Conservation (phyloP, 1,140 invertebrate genomes). For the Bombus superbus region DNA sequence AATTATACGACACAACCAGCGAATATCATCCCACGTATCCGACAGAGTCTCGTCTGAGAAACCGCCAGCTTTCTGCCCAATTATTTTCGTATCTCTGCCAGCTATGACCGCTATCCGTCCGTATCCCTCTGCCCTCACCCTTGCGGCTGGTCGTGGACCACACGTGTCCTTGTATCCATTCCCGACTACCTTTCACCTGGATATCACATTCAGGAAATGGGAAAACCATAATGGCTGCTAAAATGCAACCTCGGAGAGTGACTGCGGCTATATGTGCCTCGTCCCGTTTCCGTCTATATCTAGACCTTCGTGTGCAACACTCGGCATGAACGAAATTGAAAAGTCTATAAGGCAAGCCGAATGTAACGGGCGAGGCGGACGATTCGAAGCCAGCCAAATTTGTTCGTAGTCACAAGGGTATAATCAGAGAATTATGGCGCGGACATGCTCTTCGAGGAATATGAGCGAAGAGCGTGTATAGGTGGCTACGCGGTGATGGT, state of each 20-base stretch:
- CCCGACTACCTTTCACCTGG: conserved; percentile 25
- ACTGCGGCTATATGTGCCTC: conserved; percentile 34
- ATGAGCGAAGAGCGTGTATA: neutral
- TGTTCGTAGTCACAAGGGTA: neutral
- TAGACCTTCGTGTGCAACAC: conserved; percentile 3
- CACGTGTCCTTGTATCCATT: conserved; percentile 9
- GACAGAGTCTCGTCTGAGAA: neutral
- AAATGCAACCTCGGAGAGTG: conserved; percentile 56
- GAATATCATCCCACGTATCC: neutral
- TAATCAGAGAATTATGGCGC: neutral
- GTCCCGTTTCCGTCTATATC: conserved; percentile 2
- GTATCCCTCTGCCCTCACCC: too few relatives aligned
- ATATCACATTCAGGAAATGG: conserved; percentile 53
- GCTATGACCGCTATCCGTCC: neutral
- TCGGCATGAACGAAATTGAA: conserved; percentile 55
- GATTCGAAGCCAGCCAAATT: neutral
- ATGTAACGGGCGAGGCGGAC: conserved; percentile 36
- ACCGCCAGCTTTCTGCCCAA: conserved; percentile 5
- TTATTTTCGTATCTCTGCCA: conserved; percentile 29
- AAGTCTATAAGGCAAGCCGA: conserved; percentile 55
- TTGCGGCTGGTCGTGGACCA: neutral
- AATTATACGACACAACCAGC: neutral
- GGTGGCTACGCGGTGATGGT: too few relatives aligned
- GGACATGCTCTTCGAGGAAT: neutral
- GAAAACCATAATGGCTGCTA: conserved; percentile 55